phyloP scores from a whole-genome alignment of 2,797 vertebrate genomes.

The Danionella dracula region DNA sequence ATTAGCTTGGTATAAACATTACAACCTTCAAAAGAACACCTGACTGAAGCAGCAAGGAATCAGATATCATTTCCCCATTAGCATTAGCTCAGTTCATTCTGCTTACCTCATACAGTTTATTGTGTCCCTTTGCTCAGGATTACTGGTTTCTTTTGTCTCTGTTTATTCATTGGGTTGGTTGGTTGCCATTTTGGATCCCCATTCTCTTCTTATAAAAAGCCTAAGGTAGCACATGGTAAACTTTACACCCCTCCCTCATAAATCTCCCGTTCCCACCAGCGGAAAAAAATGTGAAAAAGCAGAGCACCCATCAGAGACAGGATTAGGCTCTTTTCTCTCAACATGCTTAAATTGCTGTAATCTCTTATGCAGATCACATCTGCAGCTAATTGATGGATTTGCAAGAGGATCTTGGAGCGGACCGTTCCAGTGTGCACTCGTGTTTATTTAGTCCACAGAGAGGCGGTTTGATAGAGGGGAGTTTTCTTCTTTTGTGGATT shows the following conservation, averaged over 20 bases:
- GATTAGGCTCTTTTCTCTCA: conserved; percentile 63
- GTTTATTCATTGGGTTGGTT: conserved; percentile 6
- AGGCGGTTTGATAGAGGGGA: conserved; percentile 25
- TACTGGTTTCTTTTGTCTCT: conserved; percentile 17
- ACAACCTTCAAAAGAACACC: conserved; percentile 62
- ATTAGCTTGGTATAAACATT: conserved; percentile 61
- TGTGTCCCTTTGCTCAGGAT: conserved; percentile 17
- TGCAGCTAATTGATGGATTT: conserved; percentile 76
- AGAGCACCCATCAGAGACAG: conserved; percentile 60
- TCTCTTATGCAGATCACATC: conserved; percentile 75
- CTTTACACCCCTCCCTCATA: conserved; percentile 10
- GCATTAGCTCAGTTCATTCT: conserved; percentile 23
- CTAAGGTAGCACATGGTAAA: conserved; percentile 2
- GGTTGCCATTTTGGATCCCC: conserved; percentile 8
- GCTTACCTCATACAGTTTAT: conserved; percentile 40
- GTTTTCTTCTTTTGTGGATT: conserved; percentile 47
- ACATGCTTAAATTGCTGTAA: conserved; percentile 69
- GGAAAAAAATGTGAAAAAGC: conserved; percentile 64
- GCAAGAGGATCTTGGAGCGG: conserved; percentile 63
- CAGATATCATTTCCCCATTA: background rate
- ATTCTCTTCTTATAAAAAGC: conserved; percentile 5
- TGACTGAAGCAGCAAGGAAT: conserved; percentile 44
- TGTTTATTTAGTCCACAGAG: conserved; percentile 66
- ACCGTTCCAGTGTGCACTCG: conserved; percentile 54
- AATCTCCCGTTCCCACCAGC: conserved; percentile 42